These are phyloP conservation scores for Amphibalanus amphitrite DNA, from an alignment of 1,140 invertebrate genomes.

Conservation along the genomic window DNA sequence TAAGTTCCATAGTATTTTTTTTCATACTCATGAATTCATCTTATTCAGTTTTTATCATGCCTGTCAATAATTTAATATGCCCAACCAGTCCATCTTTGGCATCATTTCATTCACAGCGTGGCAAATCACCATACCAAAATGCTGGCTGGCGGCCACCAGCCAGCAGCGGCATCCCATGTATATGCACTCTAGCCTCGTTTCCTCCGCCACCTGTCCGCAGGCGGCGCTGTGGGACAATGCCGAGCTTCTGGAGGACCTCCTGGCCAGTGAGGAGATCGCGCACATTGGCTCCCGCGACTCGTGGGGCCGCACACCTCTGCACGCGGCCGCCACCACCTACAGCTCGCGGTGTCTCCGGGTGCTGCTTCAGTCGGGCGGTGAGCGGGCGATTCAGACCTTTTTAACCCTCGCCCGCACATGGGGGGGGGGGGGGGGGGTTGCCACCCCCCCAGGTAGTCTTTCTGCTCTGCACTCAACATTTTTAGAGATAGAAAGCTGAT, in stretches of 20 bases:
- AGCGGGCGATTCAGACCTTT: slow-evolving; percentile 7
- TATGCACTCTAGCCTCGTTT: neutral
- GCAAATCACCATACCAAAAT: no score
- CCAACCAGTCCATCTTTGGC: no score
- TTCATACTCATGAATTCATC: neutral
- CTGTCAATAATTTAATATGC: no score
- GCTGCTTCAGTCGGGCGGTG: slow-evolving; percentile 48
- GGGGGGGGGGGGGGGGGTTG: no score
- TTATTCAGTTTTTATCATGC: neutral
- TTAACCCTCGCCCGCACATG: no score
- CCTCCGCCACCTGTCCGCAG: slow-evolving; percentile 24
- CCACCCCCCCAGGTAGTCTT: no score
- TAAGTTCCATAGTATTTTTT: neutral
- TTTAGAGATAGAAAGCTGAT: no score
- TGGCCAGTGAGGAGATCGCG: slow-evolving; percentile 48
- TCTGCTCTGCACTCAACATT: no score
- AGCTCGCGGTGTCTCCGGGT: slow-evolving; percentile 58
- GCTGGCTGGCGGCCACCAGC: no score
- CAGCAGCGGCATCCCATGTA: neutral
- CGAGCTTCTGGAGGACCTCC: slow-evolving; percentile 62
- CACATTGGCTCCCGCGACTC: slow-evolving; percentile 56
- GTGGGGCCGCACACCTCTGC: slow-evolving; percentile 59
- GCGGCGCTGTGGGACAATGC: slow-evolving; percentile 81
- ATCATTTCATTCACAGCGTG: no score
- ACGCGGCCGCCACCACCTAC: slow-evolving; percentile 73